Base-by-base conservation (phyloP, 2,113 vertebrate species). In the Bambusicola thoracicus region DNA sequence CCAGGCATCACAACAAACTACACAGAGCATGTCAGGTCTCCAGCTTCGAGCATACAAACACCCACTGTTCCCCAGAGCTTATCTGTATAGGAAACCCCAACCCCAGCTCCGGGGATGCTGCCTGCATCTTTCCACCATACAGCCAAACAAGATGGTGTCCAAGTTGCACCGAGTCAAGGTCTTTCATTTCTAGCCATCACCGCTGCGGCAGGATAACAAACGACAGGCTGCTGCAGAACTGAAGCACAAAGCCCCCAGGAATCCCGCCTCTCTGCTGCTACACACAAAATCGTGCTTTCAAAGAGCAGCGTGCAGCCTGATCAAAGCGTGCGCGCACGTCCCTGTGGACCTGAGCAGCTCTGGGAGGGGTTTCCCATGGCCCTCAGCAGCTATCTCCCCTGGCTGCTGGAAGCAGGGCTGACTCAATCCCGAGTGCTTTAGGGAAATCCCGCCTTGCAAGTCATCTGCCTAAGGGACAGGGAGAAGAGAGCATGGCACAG, bases 351-450 rank as follows among this genome's bases (percentile, higher is more conserved):
- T 20, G 7, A 77, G 56, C 21, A 87, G 7, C 43, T 81, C 78
- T 79, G 46, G 22, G 10, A 82, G 81, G 59, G n/a, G n/a, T 36
- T 94, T 77, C 77, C 79, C 72, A 67, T 87, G 51, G 44, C 75
- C 79, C 87, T 91, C 79, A 74, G 72, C 46, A 85, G 73, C 19
- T 55, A 85, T 43, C 53, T 85, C 91, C 89, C 84, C 73, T 43
- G 55, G 86, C 53, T 90, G 72, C 63, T 73, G 49, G 49, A 82
- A 69, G 55, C 0, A 51, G 46, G 82, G 59, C 55, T 92, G 75
- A 95, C 81, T 81, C 91, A 94, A 69, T 22, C 87, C 7, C 29
- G 41, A 89, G 49, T 18, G 55, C 87, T 92, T 89, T 93, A 48
- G 85, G 84, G 89, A 94, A 95, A 93, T 80, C 75, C 41, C 14